Percentiles rank a stretch among this genome's conserved stretches.
These are phyloP conservation scores for Aratinga solstitialis DNA, from an alignment of 2,797 vertebrate genomes.

Conservation along the genomic window DNA sequence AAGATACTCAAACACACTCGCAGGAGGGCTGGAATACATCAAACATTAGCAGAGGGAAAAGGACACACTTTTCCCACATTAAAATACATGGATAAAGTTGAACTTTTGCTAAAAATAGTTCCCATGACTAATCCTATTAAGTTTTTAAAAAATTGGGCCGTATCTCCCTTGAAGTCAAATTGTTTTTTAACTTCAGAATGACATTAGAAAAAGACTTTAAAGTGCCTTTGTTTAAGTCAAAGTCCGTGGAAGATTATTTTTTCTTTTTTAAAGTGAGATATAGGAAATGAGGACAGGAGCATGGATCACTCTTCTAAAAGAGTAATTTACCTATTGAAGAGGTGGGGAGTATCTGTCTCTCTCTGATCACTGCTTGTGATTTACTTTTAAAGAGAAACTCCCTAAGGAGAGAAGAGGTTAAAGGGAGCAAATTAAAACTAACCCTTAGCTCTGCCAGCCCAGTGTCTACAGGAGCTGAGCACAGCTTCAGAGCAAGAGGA, in stretches of 20 bases:
- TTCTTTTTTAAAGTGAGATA: constrained; percentile 7
- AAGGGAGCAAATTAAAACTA: constrained; percentile 23
- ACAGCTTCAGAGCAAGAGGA: background rate
- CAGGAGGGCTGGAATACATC: constrained; percentile 90
- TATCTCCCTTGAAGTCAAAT: constrained; percentile 80
- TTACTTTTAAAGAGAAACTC: constrained; percentile 5
- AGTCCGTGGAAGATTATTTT: constrained; percentile 50
- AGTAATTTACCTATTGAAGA: constrained; percentile 51
- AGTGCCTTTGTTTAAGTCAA: constrained; percentile 59
- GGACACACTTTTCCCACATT: constrained; percentile 99
- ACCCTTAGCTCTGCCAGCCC: background rate
- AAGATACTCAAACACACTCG: constrained; percentile 85
- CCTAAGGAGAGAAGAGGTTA: background rate
- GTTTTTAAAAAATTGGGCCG: constrained; percentile 77
- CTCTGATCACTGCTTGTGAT: background rate
- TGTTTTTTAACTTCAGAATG: constrained; percentile 72
- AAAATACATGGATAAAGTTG: constrained; percentile 96
- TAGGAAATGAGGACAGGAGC: constrained; percentile 63
- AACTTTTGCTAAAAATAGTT: constrained; percentile 97
- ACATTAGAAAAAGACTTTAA: constrained; percentile 66
- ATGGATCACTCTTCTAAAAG: constrained; percentile 27
- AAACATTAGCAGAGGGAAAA: constrained; percentile 88
- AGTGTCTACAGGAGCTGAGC: background rate
- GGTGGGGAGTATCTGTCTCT: constrained; percentile 34
- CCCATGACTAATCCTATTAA: constrained; percentile 88